phyloP scores from a whole-genome alignment of 35 echinoderm and acorn worm species.

The Lytechinus pictus region DNA sequence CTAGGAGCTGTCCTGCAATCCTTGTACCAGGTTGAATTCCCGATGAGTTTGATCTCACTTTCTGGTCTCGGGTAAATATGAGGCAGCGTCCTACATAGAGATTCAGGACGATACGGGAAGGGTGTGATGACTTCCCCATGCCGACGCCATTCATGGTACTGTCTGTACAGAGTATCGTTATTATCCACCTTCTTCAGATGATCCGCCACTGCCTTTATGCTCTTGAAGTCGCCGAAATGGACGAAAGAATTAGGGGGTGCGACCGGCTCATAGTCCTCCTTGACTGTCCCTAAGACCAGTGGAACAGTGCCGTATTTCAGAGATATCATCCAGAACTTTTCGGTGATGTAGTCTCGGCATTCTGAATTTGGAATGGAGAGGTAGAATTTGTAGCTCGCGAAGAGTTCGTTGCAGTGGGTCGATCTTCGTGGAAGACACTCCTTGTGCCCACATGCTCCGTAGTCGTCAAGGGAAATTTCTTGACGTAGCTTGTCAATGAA shows the following conservation, averaged over 20 bases:
- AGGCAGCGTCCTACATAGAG: conserved; percentile 55
- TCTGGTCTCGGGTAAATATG: not conserved
- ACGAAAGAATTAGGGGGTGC: conserved; percentile 71
- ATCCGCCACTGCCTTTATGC: conserved; percentile 20
- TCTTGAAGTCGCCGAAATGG: conserved; percentile 43
- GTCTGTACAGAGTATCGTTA: conserved; percentile 37
- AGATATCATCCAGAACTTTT: conserved; percentile 57
- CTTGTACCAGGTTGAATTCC: conserved; percentile 5
- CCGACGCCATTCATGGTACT: conserved; percentile 57
- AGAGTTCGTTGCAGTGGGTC: not conserved
- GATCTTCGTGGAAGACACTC: conserved; percentile 12
- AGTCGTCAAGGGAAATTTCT: conserved; percentile 19
- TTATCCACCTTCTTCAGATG: conserved; percentile 36
- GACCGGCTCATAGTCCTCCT: conserved; percentile 51
- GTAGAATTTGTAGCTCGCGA: conserved; percentile 60
- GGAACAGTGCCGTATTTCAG: conserved; percentile 36
- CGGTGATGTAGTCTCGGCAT: conserved; percentile 66
- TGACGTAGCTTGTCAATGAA: conserved; percentile 59
- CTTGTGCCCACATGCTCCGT: conserved; percentile 24
- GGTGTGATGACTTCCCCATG: conserved; percentile 15
- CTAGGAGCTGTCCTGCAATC: not conserved
- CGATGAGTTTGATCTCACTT: not conserved
- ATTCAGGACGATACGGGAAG: conserved; percentile 1
- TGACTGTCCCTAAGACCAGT: conserved; percentile 58
- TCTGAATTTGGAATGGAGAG: conserved; percentile 59